phyloP scores from a whole-genome alignment of 2,888 invertebrate genomes.

The Pocota personata region DNA sequence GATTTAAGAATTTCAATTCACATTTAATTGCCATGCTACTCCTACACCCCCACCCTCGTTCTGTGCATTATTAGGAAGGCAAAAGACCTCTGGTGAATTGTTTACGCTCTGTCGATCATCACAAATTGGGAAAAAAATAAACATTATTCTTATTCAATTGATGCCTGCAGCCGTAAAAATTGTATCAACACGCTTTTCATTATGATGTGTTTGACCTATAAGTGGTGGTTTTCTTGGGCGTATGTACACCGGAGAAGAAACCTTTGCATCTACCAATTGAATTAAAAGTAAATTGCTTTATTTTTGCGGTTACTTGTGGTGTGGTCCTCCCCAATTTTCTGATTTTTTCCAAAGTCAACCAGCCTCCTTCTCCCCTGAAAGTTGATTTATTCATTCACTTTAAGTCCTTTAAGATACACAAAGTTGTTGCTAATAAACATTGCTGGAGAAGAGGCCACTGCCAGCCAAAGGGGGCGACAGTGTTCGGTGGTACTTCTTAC shows the following conservation, averaged over 20 bases:
- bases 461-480: neutral
- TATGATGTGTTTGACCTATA: constrained; percentile 54
- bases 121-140: constrained; percentile 58
- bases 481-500: neutral
- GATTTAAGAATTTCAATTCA: constrained; percentile 46
- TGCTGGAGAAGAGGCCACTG: constrained; percentile 4
- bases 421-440: constrained; percentile 60
- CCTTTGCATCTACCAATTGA: constrained; percentile 58
- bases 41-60: neutral
- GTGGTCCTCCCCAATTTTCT: constrained; percentile 5
- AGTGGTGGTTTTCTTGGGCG: neutral
- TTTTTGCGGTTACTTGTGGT: constrained; percentile 50
- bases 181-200: constrained; percentile 67
- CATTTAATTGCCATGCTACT: constrained; percentile 56
- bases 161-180: constrained; percentile 72
- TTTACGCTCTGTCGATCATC: constrained; percentile 55
- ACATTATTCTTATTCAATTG: constrained; percentile 62
- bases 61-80: constrained; percentile 7
- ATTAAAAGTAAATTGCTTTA: constrained; percentile 70
- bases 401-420: constrained; percentile 65
- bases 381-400: constrained; percentile 69
- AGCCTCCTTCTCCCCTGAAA: neutral
- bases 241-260: neutral
- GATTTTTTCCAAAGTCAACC: constrained; percentile 7
- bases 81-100: constrained; percentile 45